These are phyloP conservation scores for Salvator merianae DNA, from an alignment of 2,113 vertebrate genomes.

Conservation along the genomic window DNA sequence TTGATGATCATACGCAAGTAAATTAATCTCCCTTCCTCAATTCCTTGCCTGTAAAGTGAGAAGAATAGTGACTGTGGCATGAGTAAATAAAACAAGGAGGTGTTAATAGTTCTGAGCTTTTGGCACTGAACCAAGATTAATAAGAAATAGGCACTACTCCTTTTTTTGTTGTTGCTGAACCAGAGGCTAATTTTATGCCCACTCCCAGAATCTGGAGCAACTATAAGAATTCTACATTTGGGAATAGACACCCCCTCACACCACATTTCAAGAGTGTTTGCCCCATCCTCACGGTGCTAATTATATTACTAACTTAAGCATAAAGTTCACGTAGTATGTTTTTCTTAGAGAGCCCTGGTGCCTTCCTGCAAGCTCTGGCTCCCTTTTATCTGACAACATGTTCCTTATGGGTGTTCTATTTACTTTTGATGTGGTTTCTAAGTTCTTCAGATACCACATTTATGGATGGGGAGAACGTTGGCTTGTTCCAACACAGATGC, in stretches of 20 bases:
- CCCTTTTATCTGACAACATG: background rate
- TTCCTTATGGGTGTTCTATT: background rate
- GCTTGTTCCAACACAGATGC: too few relatives aligned
- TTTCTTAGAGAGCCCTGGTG: background rate
- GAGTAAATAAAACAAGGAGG: conserved; percentile 1
- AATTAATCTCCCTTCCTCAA: background rate
- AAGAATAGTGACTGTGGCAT: background rate
- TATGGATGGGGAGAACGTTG: too few relatives aligned
- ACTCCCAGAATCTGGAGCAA: background rate
- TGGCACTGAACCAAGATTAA: background rate
- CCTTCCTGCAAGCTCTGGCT: background rate
- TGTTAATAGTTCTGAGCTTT: background rate
- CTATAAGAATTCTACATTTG: background rate
- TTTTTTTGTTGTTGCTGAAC: background rate
- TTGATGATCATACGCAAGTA: background rate
- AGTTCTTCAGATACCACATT: too few relatives aligned
- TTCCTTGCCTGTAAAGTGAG: background rate
- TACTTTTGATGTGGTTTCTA: too few relatives aligned
- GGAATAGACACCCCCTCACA: background rate
- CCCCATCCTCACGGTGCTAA: background rate
- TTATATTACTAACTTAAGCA: background rate
- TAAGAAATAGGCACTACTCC: background rate
- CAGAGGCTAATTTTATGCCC: background rate
- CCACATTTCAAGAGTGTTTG: too few relatives aligned
- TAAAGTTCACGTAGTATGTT: background rate